Conservation (phyloP, 2,888 invertebrate genomes). For the Micropterix aruncella region DNA sequence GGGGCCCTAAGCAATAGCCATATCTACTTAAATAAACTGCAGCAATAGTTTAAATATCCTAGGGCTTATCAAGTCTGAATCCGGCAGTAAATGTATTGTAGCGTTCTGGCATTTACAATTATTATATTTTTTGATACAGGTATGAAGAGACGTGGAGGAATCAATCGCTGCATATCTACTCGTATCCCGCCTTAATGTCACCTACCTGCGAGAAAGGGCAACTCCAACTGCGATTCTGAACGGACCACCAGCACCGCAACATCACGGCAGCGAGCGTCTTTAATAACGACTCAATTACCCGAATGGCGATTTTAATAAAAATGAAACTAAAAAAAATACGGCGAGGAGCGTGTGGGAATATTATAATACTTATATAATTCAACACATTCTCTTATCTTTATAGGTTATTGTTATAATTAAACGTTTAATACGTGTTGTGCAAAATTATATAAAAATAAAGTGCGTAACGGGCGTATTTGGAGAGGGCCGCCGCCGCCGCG, state of each 20-base stretch:
- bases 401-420: background rate
- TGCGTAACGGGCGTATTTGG: background rate
- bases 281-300: slow-evolving; percentile 1
- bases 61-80: too few relatives aligned
- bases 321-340: slow-evolving; percentile 6
- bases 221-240: background rate
- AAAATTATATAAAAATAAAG: background rate
- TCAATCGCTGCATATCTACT: background rate
- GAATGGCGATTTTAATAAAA: slow-evolving; percentile 1
- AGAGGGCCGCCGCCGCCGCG: background rate
- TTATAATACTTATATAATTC: background rate
- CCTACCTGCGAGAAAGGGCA: background rate
- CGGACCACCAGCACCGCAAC: background rate
- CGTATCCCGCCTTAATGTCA: background rate
- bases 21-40: too few relatives aligned
- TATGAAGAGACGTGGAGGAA: background rate
- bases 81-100: too few relatives aligned
- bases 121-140: too few relatives aligned
- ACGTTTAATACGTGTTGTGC: background rate
- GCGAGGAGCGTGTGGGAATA: background rate
- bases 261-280: background rate
- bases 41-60: too few relatives aligned
- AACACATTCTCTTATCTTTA: background rate
- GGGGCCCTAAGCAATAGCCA: too few relatives aligned
- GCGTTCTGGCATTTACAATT: too few relatives aligned